Percentiles rank a stretch among this genome's conserved stretches.
These are phyloP conservation scores for Embidobia sp. DNA, from an alignment of 2,888 invertebrate genomes.

Conservation along the genomic window DNA sequence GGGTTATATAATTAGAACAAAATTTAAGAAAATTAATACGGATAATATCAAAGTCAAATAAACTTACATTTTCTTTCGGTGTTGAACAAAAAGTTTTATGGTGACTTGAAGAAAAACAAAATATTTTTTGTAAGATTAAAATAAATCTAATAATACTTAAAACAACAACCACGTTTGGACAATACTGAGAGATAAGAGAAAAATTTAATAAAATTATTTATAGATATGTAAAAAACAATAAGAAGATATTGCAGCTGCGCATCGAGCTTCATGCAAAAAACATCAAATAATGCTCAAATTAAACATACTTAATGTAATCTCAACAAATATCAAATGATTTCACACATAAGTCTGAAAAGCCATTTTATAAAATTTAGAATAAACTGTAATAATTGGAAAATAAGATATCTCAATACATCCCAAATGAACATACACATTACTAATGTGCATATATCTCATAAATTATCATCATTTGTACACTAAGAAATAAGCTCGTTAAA, in stretches of 20 bases:
- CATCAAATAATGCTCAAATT: conserved; percentile 79
- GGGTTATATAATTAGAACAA: too few relatives aligned
- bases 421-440: background rate
- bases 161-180: conserved; percentile 27
- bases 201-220: conserved; percentile 66
- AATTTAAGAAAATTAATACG: too few relatives aligned
- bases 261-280: conserved; percentile 81
- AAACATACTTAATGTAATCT: conserved; percentile 71
- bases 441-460: too few relatives aligned
- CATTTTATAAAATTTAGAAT: conserved; percentile 10
- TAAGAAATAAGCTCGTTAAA: too few relatives aligned
- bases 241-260: conserved; percentile 80
- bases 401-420: background rate
- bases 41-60: too few relatives aligned
- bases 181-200: conserved; percentile 47
- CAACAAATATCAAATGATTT: conserved; percentile 60
- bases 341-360: conserved; percentile 61
- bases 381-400: background rate
- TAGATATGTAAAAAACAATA: conserved; percentile 73
- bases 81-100: too few relatives aligned
- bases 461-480: too few relatives aligned
- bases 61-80: too few relatives aligned
- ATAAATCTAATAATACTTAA: too few relatives aligned
- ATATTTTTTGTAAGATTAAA: too few relatives aligned
- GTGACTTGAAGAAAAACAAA: too few relatives aligned